Evolutionary conservation across 1,140 invertebrate genomes (phyloP), one percentile per base, ranked within the genome.

Genomic region (Mamestra configurata): DNA sequence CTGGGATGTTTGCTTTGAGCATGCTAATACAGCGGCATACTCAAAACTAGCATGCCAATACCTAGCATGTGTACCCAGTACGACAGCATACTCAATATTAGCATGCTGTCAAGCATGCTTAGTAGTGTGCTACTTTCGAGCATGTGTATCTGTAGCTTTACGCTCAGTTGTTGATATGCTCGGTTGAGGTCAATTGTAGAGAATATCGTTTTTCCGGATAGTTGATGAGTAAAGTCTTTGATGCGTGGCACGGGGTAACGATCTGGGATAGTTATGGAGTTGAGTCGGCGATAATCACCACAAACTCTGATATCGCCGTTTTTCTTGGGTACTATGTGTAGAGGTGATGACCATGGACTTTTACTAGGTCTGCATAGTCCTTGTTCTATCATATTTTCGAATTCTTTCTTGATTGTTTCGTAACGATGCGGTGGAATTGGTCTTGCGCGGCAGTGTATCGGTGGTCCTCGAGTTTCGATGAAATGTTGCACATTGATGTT

Each of bases 201-300:
- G n/a, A 78, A 70, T 31, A 78, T 57, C 40, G 8, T 53, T 35
- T 68, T 78, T 2, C 64, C 76, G 22, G 61, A 1, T 3, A 78
- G 18, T 3, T 61, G 55, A n/a, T 76, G 18, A 2, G 72, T 76
- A 24, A n/a, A n/a, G n/a, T n/a, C n/a, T n/a, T n/a, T n/a, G n/a
- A n/a, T n/a, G n/a, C n/a, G 61, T 43, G 10, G 35, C 31, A n/a
- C n/a, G n/a, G n/a, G n/a, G n/a, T n/a, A n/a, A n/a, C n/a, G n/a
- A n/a, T n/a, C n/a, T n/a, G n/a, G 20, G n/a, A 18, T 68, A 24
- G 64, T 40, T 15, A 35, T n/a, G 15, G 64, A 1, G 35, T 68
- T 68, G 1, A 68, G n/a, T 10, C 35, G 3, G 6, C 64, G 35
- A 22, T 68, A 40, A 18, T 68, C 64, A 35, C 31, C 64, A n/a